phyloP scores from a whole-genome alignment of 2,797 vertebrate species.

The Schizopygopsis pylzovi region DNA sequence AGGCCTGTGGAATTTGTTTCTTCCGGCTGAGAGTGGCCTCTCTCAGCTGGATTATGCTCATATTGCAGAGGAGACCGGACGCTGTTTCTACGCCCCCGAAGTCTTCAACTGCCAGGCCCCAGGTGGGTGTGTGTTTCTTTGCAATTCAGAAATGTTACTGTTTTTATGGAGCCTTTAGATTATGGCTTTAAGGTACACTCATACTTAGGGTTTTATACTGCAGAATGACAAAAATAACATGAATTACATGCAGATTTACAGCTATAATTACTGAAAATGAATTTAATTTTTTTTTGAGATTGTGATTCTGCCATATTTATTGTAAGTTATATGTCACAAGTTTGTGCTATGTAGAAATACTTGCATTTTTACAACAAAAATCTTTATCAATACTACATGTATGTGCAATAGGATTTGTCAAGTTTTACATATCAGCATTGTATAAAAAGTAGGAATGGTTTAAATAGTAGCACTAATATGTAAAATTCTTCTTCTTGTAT shows the following conservation, averaged over 20 bases:
- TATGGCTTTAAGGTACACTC: not conserved
- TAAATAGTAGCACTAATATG: not conserved
- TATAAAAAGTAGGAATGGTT: not conserved
- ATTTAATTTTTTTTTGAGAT: not conserved
- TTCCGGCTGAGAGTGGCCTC: constrained; percentile 86
- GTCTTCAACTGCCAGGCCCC: constrained; percentile 96
- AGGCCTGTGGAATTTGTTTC: constrained; percentile 94
- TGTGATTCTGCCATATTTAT: not conserved
- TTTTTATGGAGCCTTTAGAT: not conserved
- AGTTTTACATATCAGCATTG: not conserved
- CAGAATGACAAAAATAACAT: not conserved
- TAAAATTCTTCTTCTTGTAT: not conserved
- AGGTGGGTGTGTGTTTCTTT: constrained; percentile 74
- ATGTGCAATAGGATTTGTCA: not conserved
- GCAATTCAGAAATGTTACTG: not conserved
- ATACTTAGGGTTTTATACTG: not conserved
- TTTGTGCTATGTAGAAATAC: not conserved
- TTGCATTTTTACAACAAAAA: not conserved
- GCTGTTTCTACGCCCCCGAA: constrained; percentile 84
- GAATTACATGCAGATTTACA: not conserved
- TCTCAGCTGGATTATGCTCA: constrained; percentile 91
- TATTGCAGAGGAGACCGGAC: constrained; percentile 92
- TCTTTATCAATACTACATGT: not conserved
- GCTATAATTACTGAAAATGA: not conserved
- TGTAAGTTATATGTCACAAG: too few relatives aligned